phyloP scores from a whole-genome alignment of 2,113 vertebrate species.

The Bambusicola thoracicus region DNA sequence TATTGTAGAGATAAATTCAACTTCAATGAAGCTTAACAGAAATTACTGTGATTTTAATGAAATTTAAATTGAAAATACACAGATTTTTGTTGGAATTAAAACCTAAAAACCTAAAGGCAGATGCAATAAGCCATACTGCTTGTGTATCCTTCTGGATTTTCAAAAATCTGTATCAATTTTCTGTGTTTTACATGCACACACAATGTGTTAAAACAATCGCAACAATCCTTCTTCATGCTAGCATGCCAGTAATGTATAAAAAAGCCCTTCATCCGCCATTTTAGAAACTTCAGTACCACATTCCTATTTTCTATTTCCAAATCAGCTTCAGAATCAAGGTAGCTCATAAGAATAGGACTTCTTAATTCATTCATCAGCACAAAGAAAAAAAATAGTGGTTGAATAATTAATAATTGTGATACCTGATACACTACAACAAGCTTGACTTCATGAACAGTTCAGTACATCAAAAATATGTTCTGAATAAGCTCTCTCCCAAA shows the following conservation, averaged over 20 bases:
- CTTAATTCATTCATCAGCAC: slow-evolving; percentile 67
- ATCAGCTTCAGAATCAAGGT: slow-evolving; percentile 31
- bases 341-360: slow-evolving; percentile 53
- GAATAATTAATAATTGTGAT: slow-evolving; percentile 71
- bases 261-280: background rate
- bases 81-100: background rate
- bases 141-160: background rate
- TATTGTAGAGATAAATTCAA: slow-evolving; percentile 40
- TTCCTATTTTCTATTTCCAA: background rate
- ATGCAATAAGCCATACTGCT: background rate
- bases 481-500: slow-evolving; percentile 15
- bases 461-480: slow-evolving; percentile 32
- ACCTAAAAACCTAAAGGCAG: background rate
- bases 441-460: slow-evolving; percentile 51
- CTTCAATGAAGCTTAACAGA: background rate
- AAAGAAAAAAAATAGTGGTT: slow-evolving; percentile 48
- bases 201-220: background rate
- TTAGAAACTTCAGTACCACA: background rate
- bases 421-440: slow-evolving; percentile 54
- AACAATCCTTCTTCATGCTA: background rate
- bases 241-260: background rate
- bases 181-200: background rate
- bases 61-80: background rate
- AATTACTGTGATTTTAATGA: slow-evolving; percentile 51
- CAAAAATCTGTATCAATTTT: background rate